Base-by-base conservation (phyloP, 2,113 vertebrate species). In the Petromus typicus region DNA sequence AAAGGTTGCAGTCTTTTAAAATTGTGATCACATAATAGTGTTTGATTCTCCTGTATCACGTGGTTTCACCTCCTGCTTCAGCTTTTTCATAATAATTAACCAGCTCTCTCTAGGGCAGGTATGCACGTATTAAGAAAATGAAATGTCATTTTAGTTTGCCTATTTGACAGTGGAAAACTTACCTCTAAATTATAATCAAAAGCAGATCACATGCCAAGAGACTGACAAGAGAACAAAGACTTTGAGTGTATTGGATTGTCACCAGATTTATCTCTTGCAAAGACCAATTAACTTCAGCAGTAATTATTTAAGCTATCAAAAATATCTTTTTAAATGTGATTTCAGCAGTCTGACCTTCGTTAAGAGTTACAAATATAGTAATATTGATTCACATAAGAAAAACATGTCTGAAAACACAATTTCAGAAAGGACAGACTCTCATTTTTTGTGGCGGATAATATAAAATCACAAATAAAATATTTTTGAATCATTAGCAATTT, bases 141-240 rank as follows among this genome's bases (percentile, higher is more conserved):
- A 88, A 94, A 92, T 82, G 45, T 51, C 89, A 81, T 81, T 97
- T 48, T 85, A 76, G 90, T 87, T 92, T 48, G 51, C 7, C 54
- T 95, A 80, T 83, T 75, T 96, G 94, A 95, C 78, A 96, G 82
- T 27, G 94, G 81, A 97, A 97, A 97, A 88, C 56, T 91, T 91
- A 95, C 94, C 48, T 91, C 64, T 84, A 82, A 95, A 73, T 85
- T 96, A 83, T 91, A 82, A 92, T 95, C 89, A 97, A 93, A n/a
- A 89, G 12, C n/a, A 84, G 82, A 61, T 92, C 64, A 89, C 83
- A 93, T 78, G 78, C 59, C 4, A 9, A 87, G 85, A 94, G 78
- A 94, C 80, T 93, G 90, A 92, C 67, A 97, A 37, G 34, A 95
- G 83, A 97, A 93, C 66, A 94, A 96, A 94, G 79, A 40, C 20